Percentiles rank a stretch among this genome's conserved stretches.
Evolutionary conservation across 2,113 vertebrate species (phyloP).

Genomic region (Semicossyphus pulcher): DNA sequence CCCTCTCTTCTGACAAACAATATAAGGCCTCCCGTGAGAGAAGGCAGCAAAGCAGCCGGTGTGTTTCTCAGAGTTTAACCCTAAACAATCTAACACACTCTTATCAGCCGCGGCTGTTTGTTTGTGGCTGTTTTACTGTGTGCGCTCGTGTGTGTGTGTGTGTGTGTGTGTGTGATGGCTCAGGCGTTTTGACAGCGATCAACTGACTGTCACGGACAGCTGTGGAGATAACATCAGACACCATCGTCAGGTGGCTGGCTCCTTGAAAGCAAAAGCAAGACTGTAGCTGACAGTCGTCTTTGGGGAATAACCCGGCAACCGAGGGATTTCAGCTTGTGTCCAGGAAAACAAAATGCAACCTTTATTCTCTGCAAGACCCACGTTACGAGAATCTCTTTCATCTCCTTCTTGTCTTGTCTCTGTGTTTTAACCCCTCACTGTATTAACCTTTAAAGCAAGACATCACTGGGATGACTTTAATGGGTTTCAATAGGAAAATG

Average conservation of each 20-base stretch:
- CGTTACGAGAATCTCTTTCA: neutral
- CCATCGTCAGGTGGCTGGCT: slow-evolving; percentile 41
- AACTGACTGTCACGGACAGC: slow-evolving; percentile 61
- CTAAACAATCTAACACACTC: slow-evolving; percentile 12
- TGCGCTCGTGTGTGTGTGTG: slow-evolving; percentile 19
- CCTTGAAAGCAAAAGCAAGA: slow-evolving; percentile 14
- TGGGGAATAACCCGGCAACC: too few relatives aligned
- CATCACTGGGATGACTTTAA: slow-evolving; percentile 35
- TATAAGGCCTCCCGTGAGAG: slow-evolving; percentile 48
- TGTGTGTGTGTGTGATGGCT: slow-evolving; percentile 27
- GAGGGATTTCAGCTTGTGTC: neutral
- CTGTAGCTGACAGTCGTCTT: neutral
- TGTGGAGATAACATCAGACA: slow-evolving; percentile 58
- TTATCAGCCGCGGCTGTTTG: slow-evolving; percentile 53
- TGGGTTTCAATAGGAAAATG: slow-evolving; percentile 56
- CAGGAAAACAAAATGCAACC: slow-evolving; percentile 5
- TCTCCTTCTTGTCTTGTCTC: neutral
- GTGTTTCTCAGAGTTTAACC: slow-evolving; percentile 56
- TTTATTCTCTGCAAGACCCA: slow-evolving; percentile 8
- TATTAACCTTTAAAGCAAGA: slow-evolving; percentile 42
- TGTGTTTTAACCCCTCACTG: slow-evolving; percentile 25
- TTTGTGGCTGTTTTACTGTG: slow-evolving; percentile 38
- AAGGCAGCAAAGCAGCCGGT: slow-evolving; percentile 13
- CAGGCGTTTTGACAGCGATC: slow-evolving; percentile 40
- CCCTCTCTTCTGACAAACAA: slow-evolving; percentile 43